Percentiles rank a stretch among this genome's conserved stretches.
These are phyloP conservation scores for Scomber scombrus DNA, from an alignment of 2,113 vertebrate genomes.

Conservation along the genomic window DNA sequence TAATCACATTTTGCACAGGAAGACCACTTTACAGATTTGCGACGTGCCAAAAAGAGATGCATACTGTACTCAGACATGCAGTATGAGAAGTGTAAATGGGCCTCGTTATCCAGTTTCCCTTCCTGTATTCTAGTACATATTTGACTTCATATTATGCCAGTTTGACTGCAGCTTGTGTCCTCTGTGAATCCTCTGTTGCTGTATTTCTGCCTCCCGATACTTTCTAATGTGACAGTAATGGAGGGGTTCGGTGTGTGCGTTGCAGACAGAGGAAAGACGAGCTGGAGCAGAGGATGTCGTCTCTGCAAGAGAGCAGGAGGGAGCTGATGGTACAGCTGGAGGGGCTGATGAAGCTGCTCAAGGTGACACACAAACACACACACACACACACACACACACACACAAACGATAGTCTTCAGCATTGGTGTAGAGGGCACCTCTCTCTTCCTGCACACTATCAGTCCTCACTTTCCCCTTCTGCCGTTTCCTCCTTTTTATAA, in stretches of 20 bases:
- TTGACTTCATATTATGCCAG: background rate
- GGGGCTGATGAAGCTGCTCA: slow-evolving; percentile 97
- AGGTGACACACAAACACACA: slow-evolving; percentile 83
- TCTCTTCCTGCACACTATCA: slow-evolving; percentile 7
- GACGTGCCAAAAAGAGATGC: background rate
- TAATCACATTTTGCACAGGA: too few species aligned
- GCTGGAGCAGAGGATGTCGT: slow-evolving; percentile 97
- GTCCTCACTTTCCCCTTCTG: slow-evolving; percentile 34
- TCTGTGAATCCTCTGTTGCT: background rate
- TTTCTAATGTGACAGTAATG: slow-evolving; percentile 1
- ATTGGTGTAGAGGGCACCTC: slow-evolving; percentile 59
- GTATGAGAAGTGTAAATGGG: background rate
- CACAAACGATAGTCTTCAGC: slow-evolving; percentile 4
- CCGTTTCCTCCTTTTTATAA: slow-evolving; percentile 21
- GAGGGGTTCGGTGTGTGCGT: slow-evolving; percentile 39
- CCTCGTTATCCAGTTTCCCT: background rate
- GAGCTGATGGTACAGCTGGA: slow-evolving; percentile 99
- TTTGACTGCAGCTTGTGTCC: background rate
- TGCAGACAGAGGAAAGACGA: slow-evolving; percentile 96
- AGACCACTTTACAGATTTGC: background rate
- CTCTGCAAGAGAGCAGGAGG: slow-evolving; percentile 94
- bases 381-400: slow-evolving; percentile 27
- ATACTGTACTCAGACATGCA: too few species aligned
- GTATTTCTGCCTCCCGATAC: slow-evolving; percentile 10
- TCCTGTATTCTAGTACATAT: background rate